A percentile compares a stretch with the other conserved stretches of the same genome.
Evolutionary conservation across 1,140 invertebrate species (phyloP).

Genomic region (Megalopta genalis): DNA sequence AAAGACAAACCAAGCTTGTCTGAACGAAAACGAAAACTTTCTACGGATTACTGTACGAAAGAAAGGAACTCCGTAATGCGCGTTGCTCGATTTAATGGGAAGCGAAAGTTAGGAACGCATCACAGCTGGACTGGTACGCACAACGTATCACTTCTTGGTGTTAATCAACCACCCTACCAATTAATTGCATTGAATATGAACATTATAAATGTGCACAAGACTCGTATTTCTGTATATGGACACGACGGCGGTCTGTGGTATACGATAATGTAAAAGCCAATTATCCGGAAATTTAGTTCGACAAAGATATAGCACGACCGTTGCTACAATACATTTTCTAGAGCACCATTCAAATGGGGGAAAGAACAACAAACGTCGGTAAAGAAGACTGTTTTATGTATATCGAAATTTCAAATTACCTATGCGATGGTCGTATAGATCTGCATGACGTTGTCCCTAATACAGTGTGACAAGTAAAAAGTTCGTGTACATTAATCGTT

Average conservation of each 20-base stretch:
- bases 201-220: conserved; percentile 38
- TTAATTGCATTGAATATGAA: conserved; percentile 34
- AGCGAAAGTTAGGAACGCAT: not conserved
- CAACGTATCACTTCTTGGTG: conserved; percentile 36
- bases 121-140: conserved; percentile 30
- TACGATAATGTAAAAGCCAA: conserved; percentile 44
- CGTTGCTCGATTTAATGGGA: conserved; percentile 4
- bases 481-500: conserved; percentile 63
- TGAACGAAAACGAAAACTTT: not conserved
- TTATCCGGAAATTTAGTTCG: conserved; percentile 36
- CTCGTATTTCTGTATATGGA: conserved; percentile 39
- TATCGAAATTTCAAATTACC: conserved; percentile 32
- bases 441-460: conserved; percentile 48
- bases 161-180: conserved; percentile 26
- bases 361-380: conserved; percentile 14
- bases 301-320: conserved; percentile 37
- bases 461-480: conserved; percentile 50
- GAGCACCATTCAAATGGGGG: conserved; percentile 2
- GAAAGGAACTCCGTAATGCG: conserved; percentile 6
- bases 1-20: not conserved
- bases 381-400: conserved; percentile 47
- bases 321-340: conserved; percentile 36
- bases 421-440: conserved; percentile 42
- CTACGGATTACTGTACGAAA: not conserved
- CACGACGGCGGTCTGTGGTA: conserved; percentile 46